Evolutionary conservation across 1,140 invertebrate species (phyloP), one percentile per base, ranked within the genome.

Genomic region (Dinoponera quadriceps): DNA sequence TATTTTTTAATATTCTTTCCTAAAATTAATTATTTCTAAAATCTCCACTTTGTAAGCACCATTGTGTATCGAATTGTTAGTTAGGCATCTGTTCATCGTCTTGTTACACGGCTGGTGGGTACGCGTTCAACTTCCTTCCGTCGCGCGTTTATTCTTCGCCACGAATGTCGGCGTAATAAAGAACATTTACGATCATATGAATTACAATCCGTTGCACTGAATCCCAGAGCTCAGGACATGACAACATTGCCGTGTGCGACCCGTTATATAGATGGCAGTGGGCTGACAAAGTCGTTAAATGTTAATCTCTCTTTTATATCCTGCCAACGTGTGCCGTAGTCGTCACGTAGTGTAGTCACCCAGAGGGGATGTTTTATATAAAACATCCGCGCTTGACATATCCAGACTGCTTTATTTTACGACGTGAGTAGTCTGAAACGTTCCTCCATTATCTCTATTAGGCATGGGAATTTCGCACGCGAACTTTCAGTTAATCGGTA

Each of bases 291-390:
- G 69, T 84, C 88, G 85, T 87, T 89, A 89, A 89, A 89, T 85
- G 83, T 87, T 87, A 87, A 89, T 87, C 82, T 82, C 48, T 51
- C 80, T 87, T 87, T 84, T 87, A 89, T 77, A 85, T 80, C 68
- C 59, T 82, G 69, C 74, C 38, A 60, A 33, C 51, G 57, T 49
- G 29, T 2, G 22, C 55, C 20, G 4, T 74, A 65, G 25, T 55
- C 33, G 55, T 44, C 49, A 81, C 20, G 25, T 29, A 82, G 44
- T 72, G 73, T 82, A 44, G 38, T 82, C 69, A 66, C 7, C 16
- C 25, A 51, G 27, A 27, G 54, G 2, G 38, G 38, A n/a, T 82
- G 48, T 78, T 85, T 85, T 82, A 60, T 85, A 74, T 85, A 82
- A 85, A 85, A 85, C 48, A 74, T 66, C 59, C 18, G 11, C 16